Conservation (phyloP, 2,113 vertebrate species). For the Aix galericulata region DNA sequence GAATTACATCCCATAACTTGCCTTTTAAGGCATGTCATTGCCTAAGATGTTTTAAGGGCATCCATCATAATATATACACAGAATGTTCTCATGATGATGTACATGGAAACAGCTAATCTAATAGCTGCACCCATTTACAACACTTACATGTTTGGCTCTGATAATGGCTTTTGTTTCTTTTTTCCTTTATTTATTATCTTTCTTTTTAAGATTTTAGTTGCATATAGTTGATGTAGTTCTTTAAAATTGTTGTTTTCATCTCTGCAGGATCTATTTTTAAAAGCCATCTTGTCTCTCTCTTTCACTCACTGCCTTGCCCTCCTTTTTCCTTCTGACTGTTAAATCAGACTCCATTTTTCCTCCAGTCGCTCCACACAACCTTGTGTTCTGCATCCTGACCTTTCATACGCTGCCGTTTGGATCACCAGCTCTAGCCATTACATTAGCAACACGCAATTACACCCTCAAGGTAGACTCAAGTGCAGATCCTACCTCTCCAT, state of each 20-base stretch:
- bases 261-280: not conserved
- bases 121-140: not conserved
- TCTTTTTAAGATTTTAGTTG: not conserved
- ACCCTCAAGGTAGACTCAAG: slow-evolving; percentile 83
- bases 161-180: slow-evolving; percentile 7
- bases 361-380: slow-evolving; percentile 60
- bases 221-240: not conserved
- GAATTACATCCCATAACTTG: not conserved
- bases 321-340: slow-evolving; percentile 33
- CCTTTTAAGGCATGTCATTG: not conserved
- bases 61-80: not conserved
- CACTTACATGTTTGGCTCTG: not conserved
- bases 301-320: slow-evolving; percentile 4
- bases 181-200: not conserved
- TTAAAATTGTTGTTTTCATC: slow-evolving; percentile 10
- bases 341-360: slow-evolving; percentile 50
- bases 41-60: not conserved
- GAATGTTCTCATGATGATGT: not conserved
- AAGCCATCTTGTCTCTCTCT: not conserved
- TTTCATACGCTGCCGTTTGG: slow-evolving; percentile 73
- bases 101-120: not conserved
- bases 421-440: slow-evolving; percentile 80
- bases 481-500: slow-evolving; percentile 72
- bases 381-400: slow-evolving; percentile 72
- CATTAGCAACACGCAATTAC: slow-evolving; percentile 86